Conservation (phyloP, 2,113 vertebrate genomes). For the rabbit (Oryctolagus cuniculus) region DNA sequence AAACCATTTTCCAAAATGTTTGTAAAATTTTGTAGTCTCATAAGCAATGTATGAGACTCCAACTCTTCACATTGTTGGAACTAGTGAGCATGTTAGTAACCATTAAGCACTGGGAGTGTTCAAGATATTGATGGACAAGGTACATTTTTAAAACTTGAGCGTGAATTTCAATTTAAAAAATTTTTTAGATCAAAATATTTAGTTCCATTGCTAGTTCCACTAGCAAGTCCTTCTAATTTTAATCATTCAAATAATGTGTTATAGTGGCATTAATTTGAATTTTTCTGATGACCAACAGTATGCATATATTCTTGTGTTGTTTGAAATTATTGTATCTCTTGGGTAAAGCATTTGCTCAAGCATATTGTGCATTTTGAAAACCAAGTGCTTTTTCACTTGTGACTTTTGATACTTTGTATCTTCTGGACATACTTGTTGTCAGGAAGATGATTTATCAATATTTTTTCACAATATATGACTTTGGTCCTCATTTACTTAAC, state of each 20-base stretch:
- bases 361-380: neutral
- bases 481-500: neutral
- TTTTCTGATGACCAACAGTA: neutral
- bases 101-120: too few relatives aligned
- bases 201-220: too few relatives aligned
- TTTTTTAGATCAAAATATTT: too few relatives aligned
- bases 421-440: neutral
- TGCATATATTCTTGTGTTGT: neutral
- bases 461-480: neutral
- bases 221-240: neutral
- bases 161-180: too few relatives aligned
- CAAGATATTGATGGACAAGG: too few relatives aligned
- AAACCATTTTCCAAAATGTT: neutral
- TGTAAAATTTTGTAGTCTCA: neutral
- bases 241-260: neutral
- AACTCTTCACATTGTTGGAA: neutral
- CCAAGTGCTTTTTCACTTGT: neutral
- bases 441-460: neutral
- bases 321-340: neutral
- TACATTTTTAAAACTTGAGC: too few relatives aligned
- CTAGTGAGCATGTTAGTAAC: too few relatives aligned
- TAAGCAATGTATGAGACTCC: neutral
- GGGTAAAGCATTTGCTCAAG: neutral
- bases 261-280: neutral
- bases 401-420: neutral